Evolutionary conservation across 2,797 vertebrate species (phyloP), one percentile per base, ranked within the genome.

Genomic region (Sparidentex hasta): DNA sequence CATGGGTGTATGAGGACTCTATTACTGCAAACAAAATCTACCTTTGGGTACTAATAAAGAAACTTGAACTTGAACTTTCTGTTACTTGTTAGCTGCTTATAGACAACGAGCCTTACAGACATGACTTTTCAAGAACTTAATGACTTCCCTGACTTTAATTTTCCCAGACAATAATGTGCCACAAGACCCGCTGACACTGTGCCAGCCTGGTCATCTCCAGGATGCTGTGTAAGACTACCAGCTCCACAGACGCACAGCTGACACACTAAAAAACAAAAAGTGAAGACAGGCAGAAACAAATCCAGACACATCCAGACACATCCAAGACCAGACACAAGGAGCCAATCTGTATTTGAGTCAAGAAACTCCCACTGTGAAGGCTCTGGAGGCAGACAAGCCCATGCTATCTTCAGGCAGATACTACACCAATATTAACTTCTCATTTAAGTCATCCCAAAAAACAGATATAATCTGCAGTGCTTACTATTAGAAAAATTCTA

Each of bases 181-280:
- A 77, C 65, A 51, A 87, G 65, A 44, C 57, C 52, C 20, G 12
- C 75, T 76, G 84, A 76, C 87, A 80, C 73, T 23, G 23, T 62
- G 84, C 80, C 86, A 75, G 57, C 27, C 68, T 71, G 75, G 67
- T 11, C 21, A 74, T 72, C 69, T 65, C 70, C 67, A 61, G 82
- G 78, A 76, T 77, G 86, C 86, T 84, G 88, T 61, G 77, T 74
- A 78, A 84, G 86, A 88, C 83, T 71, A 67, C 65, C 72, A 68
- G 80, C 75, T 57, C 56, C 21, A 56, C 70, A 48, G 74, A 85
- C 52, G 59, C 88, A 90, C 55, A 74, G 89, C 90, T 90, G 91
- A 92, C 87, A 76, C 59, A 11, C 78, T 84, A 84, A 71, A 83
- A 87, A 86, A 64, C 62, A 71, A 79, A 87, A 87, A 92, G 70